phyloP scores from a whole-genome alignment of 2,797 vertebrate genomes.

The Myotis vivesi region DNA sequence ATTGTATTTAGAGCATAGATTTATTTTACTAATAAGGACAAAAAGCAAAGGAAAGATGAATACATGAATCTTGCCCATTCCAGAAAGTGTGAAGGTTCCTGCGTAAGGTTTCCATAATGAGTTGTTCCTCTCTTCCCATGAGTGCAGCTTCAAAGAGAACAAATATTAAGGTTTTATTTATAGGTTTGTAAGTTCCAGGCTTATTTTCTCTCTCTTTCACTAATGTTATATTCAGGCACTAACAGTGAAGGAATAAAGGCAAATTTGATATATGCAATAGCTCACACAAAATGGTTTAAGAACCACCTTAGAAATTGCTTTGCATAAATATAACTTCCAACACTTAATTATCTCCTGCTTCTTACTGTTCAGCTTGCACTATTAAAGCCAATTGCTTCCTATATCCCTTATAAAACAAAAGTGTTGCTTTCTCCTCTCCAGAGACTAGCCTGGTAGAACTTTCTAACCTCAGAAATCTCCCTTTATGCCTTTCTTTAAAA shows the following conservation, averaged over 20 bases:
- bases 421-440: slow-evolving; percentile 34
- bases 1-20: background rate
- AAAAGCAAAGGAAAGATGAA: background rate
- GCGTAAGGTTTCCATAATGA: background rate
- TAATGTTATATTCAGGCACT: slow-evolving; percentile 61
- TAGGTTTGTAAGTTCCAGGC: slow-evolving; percentile 58
- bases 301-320: slow-evolving; percentile 71
- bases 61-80: background rate
- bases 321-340: slow-evolving; percentile 67
- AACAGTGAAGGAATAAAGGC: slow-evolving; percentile 63
- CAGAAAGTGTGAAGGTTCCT: background rate
- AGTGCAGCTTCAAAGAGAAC: slow-evolving; percentile 39
- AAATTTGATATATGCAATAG: slow-evolving; percentile 69
- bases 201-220: slow-evolving; percentile 68
- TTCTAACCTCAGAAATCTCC: slow-evolving; percentile 38
- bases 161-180: slow-evolving; percentile 72
- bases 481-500: slow-evolving; percentile 17
- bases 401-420: slow-evolving; percentile 60
- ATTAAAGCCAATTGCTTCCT: slow-evolving; percentile 73
- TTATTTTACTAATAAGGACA: background rate
- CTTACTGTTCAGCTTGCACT: slow-evolving; percentile 60
- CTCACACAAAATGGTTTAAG: slow-evolving; percentile 68
- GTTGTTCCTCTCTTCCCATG: background rate
- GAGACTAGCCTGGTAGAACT: slow-evolving; percentile 48
- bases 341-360: slow-evolving; percentile 71